Evolutionary conservation across 2,113 vertebrate genomes (phyloP).

Genomic region (Aptenodytes forsteri): DNA sequence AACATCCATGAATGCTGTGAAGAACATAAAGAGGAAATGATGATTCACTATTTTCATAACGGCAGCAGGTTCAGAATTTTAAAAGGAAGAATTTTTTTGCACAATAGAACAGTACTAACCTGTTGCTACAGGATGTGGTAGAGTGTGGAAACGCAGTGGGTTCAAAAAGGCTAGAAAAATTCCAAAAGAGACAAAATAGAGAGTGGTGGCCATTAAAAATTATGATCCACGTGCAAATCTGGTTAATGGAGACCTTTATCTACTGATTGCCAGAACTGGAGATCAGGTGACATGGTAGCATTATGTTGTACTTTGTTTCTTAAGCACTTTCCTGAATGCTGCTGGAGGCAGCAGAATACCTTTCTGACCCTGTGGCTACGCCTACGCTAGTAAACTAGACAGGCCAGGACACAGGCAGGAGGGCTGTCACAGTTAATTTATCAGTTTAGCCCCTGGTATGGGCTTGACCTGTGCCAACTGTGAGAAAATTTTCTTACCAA

Average conservation of each 20-base stretch:
- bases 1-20: background rate
- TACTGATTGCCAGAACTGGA: background rate
- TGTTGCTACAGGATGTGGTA: background rate
- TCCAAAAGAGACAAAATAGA: background rate
- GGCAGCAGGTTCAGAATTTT: background rate
- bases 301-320: background rate
- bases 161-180: background rate
- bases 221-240: background rate
- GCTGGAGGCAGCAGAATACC: background rate
- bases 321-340: background rate
- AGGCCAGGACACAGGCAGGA: background rate
- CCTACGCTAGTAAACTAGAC: background rate
- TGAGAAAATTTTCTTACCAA: background rate
- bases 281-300: background rate
- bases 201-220: background rate
- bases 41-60: conserved; percentile 19
- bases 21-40: conserved; percentile 13
- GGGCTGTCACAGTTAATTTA: background rate
- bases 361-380: background rate
- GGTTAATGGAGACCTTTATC: background rate
- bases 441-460: background rate
- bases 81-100: background rate
- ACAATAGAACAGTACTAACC: background rate
- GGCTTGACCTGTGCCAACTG: background rate
- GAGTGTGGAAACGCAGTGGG: background rate